Conservation (phyloP, 2,888 invertebrate species). For the Clivina fossor region DNA sequence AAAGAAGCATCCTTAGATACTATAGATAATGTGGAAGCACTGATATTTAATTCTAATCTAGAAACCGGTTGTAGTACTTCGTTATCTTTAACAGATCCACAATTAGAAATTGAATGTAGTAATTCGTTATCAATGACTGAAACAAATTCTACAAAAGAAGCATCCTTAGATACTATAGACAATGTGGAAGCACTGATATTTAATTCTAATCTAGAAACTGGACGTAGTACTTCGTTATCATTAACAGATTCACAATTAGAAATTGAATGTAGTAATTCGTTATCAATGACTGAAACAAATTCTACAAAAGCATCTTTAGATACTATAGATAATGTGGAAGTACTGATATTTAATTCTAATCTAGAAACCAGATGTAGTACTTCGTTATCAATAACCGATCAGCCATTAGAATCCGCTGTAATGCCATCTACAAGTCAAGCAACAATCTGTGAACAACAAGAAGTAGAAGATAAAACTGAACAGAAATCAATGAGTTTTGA, state of each 20-base stretch:
- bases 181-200: no score
- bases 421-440: slow-evolving; percentile 8
- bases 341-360: no score
- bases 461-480: neutral
- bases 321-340: neutral
- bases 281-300: neutral
- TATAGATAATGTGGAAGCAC: neutral
- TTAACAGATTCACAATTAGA: neutral
- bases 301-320: neutral
- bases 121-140: neutral
- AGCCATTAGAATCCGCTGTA: neutral
- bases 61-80: neutral
- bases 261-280: neutral
- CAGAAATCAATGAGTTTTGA: slow-evolving; percentile 42
- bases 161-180: neutral
- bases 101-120: neutral
- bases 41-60: no score
- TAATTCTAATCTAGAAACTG: neutral
- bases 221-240: neutral
- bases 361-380: neutral
- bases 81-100: neutral
- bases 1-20: neutral
- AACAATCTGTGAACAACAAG: neutral
- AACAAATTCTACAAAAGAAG: neutral
- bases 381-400: neutral